Evolutionary conservation across 2,888 invertebrate genomes (phyloP).

Genomic region (Monochamus alternatus): DNA sequence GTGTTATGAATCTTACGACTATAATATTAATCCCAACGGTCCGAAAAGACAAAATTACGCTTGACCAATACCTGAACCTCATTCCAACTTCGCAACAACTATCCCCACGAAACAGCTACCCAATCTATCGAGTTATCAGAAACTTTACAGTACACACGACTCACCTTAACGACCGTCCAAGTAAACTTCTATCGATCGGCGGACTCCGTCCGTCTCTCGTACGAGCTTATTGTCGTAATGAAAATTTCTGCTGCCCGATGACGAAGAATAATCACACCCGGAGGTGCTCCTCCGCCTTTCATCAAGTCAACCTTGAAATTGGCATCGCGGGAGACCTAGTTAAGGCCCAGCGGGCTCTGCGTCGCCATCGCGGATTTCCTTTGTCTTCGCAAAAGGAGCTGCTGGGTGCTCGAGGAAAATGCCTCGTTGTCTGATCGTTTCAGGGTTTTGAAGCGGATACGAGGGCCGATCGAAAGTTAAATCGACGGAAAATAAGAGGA

Average conservation of each 20-base stretch:
- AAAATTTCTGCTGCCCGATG: conserved; percentile 11
- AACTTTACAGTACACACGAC: conserved; percentile 6
- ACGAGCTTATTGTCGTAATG: neutral
- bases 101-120: neutral
- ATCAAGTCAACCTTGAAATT: conserved; percentile 30
- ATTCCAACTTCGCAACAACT: neutral
- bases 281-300: conserved; percentile 11
- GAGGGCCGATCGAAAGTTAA: neutral
- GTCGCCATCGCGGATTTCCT: conserved; percentile 12
- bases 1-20: no score
- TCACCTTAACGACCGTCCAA: neutral
- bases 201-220: no score
- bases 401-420: conserved; percentile 5
- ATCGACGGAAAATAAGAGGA: no score
- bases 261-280: conserved; percentile 20
- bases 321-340: conserved; percentile 22
- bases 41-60: neutral
- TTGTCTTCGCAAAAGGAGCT: conserved; percentile 13
- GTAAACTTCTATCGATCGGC: no score
- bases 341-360: conserved; percentile 15
- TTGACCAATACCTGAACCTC: neutral
- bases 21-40: no score
- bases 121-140: neutral
- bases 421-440: neutral
- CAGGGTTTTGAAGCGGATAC: neutral